Evolutionary conservation across 2,888 invertebrate genomes (phyloP), one percentile per base, ranked within the genome.

Genomic region (Euclidia mi): DNA sequence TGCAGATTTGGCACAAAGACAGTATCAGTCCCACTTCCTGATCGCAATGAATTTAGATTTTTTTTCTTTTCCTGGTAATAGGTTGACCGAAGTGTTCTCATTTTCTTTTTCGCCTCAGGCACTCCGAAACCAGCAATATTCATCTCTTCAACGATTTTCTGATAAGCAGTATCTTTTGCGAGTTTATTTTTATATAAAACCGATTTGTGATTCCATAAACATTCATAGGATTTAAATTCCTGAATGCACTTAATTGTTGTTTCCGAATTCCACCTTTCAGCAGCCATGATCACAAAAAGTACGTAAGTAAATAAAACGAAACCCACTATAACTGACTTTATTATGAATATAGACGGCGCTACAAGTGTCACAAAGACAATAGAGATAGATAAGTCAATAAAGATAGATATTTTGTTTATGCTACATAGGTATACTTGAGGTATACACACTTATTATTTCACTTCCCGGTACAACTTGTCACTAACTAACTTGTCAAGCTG

Each of bases 211-310:
- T 25, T 6, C 25, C 25, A 25, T 25, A 25, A 6, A 25, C 25
- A 25, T 25, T 3, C 3, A 6, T 25, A 61, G 49, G 61, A 55
- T 55, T 55, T 60, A 50, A 50, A 56, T 46, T 41, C 46, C 46
- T 55, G 49, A 40, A 55, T 60, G 50, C 55, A 60, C 46, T 55
- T 55, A 7, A 60, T 60, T 42, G 55, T 60, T 46, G 14, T 60
- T 46, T 59, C 53, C 44, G 59, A 53, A 49, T 53, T 49, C 53
- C 59, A 59, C 49, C 49, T 59, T 53, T 60, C 51, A 50, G 56
- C 47, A 52, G 52, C 48, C 61, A 61, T 56, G 47, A 52, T 60
- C 46, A 56, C 51, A 51, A 55, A 45, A 57, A 4, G n/a, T n/a
- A n/a, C n/a, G n/a, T n/a, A n/a, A n/a, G n/a, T n/a, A n/a, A n/a